Percentiles rank a stretch among this genome's conserved stretches.
These are phyloP conservation scores for Eucera pruinosa DNA, from an alignment of 2,888 invertebrate genomes.

Conservation along the genomic window DNA sequence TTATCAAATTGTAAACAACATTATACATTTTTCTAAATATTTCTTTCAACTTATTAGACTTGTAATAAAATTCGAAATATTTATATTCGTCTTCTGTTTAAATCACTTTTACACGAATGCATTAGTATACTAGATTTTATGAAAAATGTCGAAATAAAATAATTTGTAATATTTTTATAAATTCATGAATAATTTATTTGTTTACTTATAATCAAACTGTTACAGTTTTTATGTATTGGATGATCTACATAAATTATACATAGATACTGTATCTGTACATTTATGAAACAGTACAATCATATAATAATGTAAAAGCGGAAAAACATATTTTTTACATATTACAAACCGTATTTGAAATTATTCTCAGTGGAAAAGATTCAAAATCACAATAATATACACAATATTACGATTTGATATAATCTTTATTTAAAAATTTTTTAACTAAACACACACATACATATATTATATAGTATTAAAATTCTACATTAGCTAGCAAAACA, in stretches of 20 bases:
- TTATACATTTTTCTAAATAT: background rate
- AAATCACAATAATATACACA: background rate
- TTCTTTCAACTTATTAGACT: background rate
- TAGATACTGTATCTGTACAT: no score
- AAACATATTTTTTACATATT: no score
- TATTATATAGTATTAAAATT: slow-evolving; percentile 40
- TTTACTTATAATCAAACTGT: background rate
- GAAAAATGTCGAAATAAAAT: background rate
- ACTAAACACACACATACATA: slow-evolving; percentile 46
- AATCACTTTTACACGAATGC: background rate
- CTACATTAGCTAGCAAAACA: slow-evolving; percentile 35
- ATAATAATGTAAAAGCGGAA: no score
- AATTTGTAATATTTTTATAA: slow-evolving; percentile 1
- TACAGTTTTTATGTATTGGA: background rate
- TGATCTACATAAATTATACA: background rate
- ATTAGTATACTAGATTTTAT: background rate
- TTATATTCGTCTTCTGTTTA: background rate
- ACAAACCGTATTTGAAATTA: background rate
- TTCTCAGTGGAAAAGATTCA: background rate
- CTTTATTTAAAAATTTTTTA: slow-evolving; percentile 54
- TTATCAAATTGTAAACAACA: background rate
- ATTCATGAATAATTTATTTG: slow-evolving; percentile 5
- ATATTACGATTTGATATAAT: slow-evolving; percentile 31
- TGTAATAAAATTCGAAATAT: background rate
- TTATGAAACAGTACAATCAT: no score